Evolutionary conservation across 2,888 invertebrate genomes (phyloP).

Genomic region (Callimorpha dominula): DNA sequence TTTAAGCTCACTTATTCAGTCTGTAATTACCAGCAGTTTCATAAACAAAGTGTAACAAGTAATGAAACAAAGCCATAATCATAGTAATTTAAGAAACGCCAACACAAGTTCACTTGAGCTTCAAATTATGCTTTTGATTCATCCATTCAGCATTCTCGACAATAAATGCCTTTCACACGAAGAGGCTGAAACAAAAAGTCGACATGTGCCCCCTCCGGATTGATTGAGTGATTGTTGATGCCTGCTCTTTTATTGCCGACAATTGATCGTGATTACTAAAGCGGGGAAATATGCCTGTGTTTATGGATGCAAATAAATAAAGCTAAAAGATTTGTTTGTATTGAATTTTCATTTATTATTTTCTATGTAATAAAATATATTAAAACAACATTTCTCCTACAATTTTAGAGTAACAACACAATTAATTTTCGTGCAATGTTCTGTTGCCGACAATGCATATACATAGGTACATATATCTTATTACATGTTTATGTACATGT

Average conservation of each 20-base stretch:
- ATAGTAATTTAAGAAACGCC: conserved; percentile 13
- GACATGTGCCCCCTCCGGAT: conserved; percentile 52
- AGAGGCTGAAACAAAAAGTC: conserved; percentile 59
- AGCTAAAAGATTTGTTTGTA: not conserved
- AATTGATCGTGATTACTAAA: conserved; percentile 74
- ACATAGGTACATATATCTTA: no score
- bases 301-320: conserved; percentile 49
- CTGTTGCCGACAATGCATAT: no score
- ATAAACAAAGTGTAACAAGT: conserved; percentile 2
- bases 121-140: conserved; percentile 18
- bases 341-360: not conserved
- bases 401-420: no score
- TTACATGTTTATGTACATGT: no score
- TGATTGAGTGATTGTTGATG: conserved; percentile 70
- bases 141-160: conserved; percentile 30
- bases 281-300: conserved; percentile 55
- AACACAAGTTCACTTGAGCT: conserved; percentile 17
- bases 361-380: no score
- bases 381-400: no score
- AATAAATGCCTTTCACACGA: conserved; percentile 50
- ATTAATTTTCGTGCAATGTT: no score
- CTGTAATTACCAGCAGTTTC: conserved; percentile 2
- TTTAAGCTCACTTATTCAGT: not conserved
- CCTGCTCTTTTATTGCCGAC: conserved; percentile 72
- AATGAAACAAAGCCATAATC: conserved; percentile 19